Conservation (phyloP, 2,888 invertebrate species). For the Plutella xylostella region DNA sequence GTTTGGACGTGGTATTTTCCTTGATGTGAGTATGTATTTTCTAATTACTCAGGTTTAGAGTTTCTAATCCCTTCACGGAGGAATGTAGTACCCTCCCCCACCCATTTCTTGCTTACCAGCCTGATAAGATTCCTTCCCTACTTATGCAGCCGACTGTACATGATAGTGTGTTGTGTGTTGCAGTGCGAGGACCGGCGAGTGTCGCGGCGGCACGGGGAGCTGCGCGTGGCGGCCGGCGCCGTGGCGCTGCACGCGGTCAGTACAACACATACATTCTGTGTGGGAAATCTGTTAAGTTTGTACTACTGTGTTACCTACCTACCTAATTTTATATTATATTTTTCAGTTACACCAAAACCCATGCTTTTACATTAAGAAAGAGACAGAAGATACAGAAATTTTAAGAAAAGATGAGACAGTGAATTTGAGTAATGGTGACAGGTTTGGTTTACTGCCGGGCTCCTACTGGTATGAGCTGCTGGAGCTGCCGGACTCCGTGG, state of each 20-base stretch:
- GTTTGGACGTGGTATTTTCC: constrained; percentile 46
- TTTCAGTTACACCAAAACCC: constrained; percentile 68
- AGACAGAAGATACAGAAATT: constrained; percentile 30
- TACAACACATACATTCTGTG: too few relatives aligned
- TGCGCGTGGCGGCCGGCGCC: constrained; percentile 41
- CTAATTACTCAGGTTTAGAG: too few relatives aligned
- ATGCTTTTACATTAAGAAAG: constrained; percentile 50
- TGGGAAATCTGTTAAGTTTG: not conserved
- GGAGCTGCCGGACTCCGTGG: too few relatives aligned
- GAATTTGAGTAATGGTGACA: constrained; percentile 52
- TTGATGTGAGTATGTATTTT: constrained; percentile 42
- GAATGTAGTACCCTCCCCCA: too few relatives aligned
- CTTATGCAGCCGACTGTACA: not conserved
- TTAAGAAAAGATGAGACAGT: constrained; percentile 36
- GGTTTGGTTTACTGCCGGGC: constrained; percentile 63
- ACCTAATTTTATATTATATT: not conserved
- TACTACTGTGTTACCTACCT: not conserved
- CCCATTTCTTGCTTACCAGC: too few relatives aligned
- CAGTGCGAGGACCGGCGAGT: constrained; percentile 65
- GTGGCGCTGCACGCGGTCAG: constrained; percentile 54
- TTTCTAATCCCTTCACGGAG: too few relatives aligned
- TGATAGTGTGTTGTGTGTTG: constrained; percentile 16
- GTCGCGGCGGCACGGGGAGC: constrained; percentile 61
- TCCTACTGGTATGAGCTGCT: constrained; percentile 58
- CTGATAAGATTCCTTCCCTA: too few relatives aligned